Evolutionary conservation across 1,140 invertebrate species (phyloP).

Genomic region (Sitobion miscanthi): DNA sequence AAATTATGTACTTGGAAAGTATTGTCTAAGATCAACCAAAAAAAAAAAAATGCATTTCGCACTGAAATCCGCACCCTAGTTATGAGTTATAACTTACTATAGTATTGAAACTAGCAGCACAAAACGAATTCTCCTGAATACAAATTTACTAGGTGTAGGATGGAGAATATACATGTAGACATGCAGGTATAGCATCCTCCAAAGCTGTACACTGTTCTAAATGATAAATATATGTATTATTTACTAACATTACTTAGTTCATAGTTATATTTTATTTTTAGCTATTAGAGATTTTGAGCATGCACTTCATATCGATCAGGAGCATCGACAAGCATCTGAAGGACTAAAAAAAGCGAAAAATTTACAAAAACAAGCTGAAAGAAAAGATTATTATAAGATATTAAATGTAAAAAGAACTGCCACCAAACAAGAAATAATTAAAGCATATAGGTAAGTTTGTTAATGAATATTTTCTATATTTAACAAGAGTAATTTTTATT

Average conservation of each 20-base stretch:
- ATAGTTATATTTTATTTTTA: constrained; percentile 62
- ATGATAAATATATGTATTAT: background rate
- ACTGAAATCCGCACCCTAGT: too few species aligned
- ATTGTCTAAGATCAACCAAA: too few species aligned
- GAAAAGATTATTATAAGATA: constrained; percentile 98
- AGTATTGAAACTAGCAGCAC: too few species aligned
- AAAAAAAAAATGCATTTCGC: too few species aligned
- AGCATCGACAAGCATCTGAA: constrained; percentile 83
- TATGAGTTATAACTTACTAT: too few species aligned
- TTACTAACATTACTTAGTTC: background rate
- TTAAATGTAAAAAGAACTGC: constrained; percentile 85
- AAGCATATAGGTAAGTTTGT: constrained; percentile 82
- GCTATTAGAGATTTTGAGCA: constrained; percentile 87
- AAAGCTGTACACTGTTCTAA: background rate
- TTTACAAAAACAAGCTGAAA: constrained; percentile 90
- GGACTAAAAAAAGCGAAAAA: constrained; percentile 90
- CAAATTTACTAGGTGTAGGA: background rate
- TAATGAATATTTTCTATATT: background rate
- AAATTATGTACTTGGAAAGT: too few species aligned
- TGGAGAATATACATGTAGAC: background rate
- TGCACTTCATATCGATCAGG: constrained; percentile 84
- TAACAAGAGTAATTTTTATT: background rate
- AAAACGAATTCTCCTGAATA: background rate
- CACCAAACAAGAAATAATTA: constrained; percentile 90
- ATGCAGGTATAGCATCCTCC: background rate